Evolutionary conservation across 2,113 vertebrate genomes (phyloP).

Genomic region (Galemys pyrenaicus): DNA sequence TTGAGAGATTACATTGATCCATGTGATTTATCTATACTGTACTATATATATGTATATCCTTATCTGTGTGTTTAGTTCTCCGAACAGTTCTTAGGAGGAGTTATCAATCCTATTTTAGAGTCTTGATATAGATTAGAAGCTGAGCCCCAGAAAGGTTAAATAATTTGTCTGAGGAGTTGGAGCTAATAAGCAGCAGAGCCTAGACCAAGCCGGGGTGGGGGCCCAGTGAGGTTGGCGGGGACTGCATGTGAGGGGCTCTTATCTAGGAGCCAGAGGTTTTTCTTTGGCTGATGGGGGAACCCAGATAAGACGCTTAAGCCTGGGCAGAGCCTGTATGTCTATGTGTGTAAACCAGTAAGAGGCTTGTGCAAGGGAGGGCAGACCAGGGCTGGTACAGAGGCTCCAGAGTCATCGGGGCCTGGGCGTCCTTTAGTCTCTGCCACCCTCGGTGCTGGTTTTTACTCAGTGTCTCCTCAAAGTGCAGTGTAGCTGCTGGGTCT

Average conservation of each 20-base stretch:
- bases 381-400: neutral
- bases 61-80: neutral
- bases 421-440: neutral
- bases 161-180: neutral
- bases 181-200: neutral
- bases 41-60: no score
- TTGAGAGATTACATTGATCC: neutral
- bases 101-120: neutral
- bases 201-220: neutral
- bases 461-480: neutral
- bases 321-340: neutral
- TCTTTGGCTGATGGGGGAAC: neutral
- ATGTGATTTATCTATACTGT: neutral
- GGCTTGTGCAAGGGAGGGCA: neutral
- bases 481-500: neutral
- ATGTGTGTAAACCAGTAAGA: neutral
- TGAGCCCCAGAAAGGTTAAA: neutral
- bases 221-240: neutral
- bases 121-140: neutral
- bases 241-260: neutral
- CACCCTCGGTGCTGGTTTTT: neutral
- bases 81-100: fast-evolving
- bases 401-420: neutral
- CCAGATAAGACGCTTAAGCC: neutral
- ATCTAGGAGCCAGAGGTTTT: neutral